A percentile compares a stretch with the other conserved stretches of the same genome.
Conservation (phyloP, 1,140 invertebrate genomes). For the Drosophila tani region DNA sequence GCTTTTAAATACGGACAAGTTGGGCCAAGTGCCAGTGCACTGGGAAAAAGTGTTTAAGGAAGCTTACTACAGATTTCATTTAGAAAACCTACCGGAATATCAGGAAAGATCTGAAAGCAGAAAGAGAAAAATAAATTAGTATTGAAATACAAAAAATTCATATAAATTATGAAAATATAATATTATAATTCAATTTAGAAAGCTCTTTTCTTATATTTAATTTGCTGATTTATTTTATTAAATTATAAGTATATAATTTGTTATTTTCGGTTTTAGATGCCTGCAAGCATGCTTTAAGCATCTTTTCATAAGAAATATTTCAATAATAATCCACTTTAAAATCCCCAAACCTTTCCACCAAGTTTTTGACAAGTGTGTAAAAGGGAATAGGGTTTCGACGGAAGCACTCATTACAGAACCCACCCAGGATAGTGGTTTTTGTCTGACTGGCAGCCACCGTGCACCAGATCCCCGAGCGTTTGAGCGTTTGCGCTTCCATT, state of each 20-base stretch:
- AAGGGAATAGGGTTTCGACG: slow-evolving; percentile 51
- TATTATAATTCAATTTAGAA: background rate
- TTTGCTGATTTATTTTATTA: background rate
- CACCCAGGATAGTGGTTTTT: slow-evolving; percentile 38
- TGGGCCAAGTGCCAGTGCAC: slow-evolving; percentile 27
- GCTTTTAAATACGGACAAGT: slow-evolving; percentile 55
- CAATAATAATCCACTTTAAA: background rate
- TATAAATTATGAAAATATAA: background rate
- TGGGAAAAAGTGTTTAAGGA: background rate
- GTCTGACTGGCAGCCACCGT: slow-evolving; percentile 20
- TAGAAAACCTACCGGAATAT: slow-evolving; percentile 4
- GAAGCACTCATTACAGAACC: slow-evolving; percentile 72
- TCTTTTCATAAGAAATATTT: background rate
- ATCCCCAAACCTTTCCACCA: background rate
- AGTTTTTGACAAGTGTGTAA: slow-evolving; percentile 6
- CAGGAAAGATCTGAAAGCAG: slow-evolving; percentile 19
- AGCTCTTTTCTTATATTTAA: background rate
- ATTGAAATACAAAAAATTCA: background rate
- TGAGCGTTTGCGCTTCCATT: slow-evolving; percentile 34
- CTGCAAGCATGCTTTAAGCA: too few species aligned
- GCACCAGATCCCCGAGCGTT: slow-evolving; percentile 47
- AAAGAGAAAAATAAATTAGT: background rate
- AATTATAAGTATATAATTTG: too few species aligned
- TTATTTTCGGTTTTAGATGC: too few species aligned
- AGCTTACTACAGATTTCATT: background rate